These are phyloP conservation scores for Lepidurus apus DNA, from an alignment of 1,140 invertebrate species.

Conservation along the genomic window DNA sequence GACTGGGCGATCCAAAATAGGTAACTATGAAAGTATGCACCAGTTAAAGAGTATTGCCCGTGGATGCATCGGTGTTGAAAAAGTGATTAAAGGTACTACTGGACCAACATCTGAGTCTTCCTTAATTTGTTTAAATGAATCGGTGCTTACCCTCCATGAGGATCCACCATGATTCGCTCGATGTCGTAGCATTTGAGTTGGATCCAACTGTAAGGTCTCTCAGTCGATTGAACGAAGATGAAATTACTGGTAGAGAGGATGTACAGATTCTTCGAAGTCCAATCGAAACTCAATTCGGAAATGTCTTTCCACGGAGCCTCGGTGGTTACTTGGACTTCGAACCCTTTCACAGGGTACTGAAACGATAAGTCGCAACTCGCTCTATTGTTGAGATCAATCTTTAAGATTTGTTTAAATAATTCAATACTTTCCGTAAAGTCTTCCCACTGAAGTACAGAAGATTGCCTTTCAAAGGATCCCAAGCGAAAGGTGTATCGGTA, in stretches of 20 bases:
- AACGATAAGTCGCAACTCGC: too few species aligned
- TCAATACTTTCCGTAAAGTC: background rate
- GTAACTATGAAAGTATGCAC: background rate
- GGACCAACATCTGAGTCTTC: too few species aligned
- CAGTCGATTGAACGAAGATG: background rate
- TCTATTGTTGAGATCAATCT: too few species aligned
- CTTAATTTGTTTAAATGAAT: background rate
- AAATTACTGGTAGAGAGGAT: background rate
- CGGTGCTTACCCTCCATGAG: background rate
- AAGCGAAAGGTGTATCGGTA: background rate
- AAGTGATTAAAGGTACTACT: too few species aligned
- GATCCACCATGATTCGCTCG: background rate
- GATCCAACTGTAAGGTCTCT: background rate
- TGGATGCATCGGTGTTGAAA: too few species aligned
- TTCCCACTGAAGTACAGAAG: background rate
- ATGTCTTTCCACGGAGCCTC: background rate
- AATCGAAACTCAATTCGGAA: background rate
- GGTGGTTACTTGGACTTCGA: background rate
- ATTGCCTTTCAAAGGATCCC: background rate
- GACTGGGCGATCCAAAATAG: background rate
- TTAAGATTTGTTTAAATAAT: background rate
- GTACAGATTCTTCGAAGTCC: background rate
- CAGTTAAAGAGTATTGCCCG: too few species aligned
- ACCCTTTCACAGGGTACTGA: too few species aligned
- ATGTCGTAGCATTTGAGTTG: background rate